A percentile compares a stretch with the other conserved stretches of the same genome.
These are phyloP conservation scores for Galeopsomyia nigrocyanea DNA, from an alignment of 2,888 invertebrate species.

Conservation along the genomic window DNA sequence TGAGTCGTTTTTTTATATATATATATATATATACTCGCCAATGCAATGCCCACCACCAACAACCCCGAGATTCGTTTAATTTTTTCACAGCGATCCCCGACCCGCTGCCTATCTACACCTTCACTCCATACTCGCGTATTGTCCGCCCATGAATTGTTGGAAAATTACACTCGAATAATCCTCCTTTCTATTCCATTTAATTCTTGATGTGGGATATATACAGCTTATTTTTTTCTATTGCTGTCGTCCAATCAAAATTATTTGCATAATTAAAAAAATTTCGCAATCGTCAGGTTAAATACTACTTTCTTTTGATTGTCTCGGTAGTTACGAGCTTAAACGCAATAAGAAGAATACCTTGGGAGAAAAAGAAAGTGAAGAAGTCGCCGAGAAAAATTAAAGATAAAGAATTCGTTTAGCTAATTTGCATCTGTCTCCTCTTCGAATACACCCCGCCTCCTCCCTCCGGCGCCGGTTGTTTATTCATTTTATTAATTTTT, in stretches of 20 bases:
- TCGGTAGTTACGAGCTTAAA: too few species aligned
- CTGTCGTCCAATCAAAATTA: neutral
- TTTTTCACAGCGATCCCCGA: conserved; percentile 49
- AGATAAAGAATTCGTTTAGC: conserved; percentile 61
- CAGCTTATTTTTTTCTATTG: too few species aligned
- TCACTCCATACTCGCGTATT: neutral
- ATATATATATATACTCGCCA: too few species aligned
- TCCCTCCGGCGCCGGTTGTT: conserved; percentile 60
- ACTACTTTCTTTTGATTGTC: neutral
- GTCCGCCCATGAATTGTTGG: conserved; percentile 6
- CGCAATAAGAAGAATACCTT: neutral
- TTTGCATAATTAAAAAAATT: neutral
- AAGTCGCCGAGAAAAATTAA: conserved; percentile 29
- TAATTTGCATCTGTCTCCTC: conserved; percentile 57
- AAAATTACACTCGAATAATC: conserved; percentile 26
- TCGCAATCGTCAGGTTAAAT: too few species aligned
- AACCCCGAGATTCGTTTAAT: conserved; percentile 56
- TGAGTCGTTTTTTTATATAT: conserved; percentile 59
- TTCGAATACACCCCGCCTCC: conserved; percentile 46
- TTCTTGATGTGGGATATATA: too few species aligned
- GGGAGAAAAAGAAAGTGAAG: conserved; percentile 13
- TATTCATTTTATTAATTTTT: conserved; percentile 67
- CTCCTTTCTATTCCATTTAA: too few species aligned
- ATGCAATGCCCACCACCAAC: conserved; percentile 1
- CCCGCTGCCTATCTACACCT: neutral